Evolutionary conservation across 2,797 vertebrate genomes (phyloP), one percentile per base, ranked within the genome.

Genomic region (Hippoglossus hippoglossus): DNA sequence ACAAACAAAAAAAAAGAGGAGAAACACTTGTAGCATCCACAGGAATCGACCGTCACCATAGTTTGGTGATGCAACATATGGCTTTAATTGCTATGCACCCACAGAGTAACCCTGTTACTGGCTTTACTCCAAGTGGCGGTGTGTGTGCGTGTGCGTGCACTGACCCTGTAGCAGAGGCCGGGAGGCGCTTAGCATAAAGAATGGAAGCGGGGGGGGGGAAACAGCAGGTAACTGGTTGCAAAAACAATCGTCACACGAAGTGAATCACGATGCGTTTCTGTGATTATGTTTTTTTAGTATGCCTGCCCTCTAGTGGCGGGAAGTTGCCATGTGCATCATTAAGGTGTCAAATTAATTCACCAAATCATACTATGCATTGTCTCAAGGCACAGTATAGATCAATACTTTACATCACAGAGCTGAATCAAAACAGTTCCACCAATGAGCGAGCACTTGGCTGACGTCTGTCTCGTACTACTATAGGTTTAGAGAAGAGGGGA

Each of bases 61-160:
- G 46, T 44, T 16, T 24, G 58, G 51, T 25, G 44, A 21, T 41
- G 26, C 75, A 57, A 28, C 68, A 77, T 75, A 75, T 56, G 80
- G 77, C 57, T 71, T 41, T 0, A 0, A 75, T 56, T 56, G 54
- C 51, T 70, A 6, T 9, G 18, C 5, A 16, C 19, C 15, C 5
- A 58, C 44, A 39, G 19, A 16, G 41, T 26, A 60, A 39, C 7
- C 0, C 28, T 13, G 22, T 11, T 3, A 41, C 10, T 76, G 67
- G 63, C 15, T 11, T 0, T 1, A 3, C 44, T 67, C 47, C 73
- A 46, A 15, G 28, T 28, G 28, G 6, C 5, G 26, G 26, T 26
- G 25, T 26, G 5, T 5, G 26, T 26, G 26, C 4, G 5, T 26
- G 5, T 26, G 26, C 26, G 6, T 26, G 5, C 26, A 4, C 25